Percentiles rank a stretch among this genome's conserved stretches.
Evolutionary conservation across 2,797 vertebrate genomes (phyloP).

Genomic region (Amphiprion clarkii): DNA sequence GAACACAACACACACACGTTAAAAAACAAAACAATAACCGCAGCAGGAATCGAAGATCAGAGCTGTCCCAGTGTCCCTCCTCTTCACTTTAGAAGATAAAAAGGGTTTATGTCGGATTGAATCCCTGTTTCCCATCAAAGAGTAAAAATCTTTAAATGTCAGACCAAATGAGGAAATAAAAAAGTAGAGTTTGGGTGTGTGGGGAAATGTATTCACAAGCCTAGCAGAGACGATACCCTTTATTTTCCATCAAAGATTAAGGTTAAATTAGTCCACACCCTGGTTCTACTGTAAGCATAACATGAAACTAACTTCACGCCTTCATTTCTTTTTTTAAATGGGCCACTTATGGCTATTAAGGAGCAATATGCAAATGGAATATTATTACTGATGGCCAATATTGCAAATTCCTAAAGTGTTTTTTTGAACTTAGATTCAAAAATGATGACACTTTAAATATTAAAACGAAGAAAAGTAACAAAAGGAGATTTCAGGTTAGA

Average conservation of each 20-base stretch:
- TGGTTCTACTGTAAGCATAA: conserved; percentile 42
- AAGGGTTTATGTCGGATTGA: conserved; percentile 66
- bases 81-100: conserved; percentile 60
- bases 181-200: conserved; percentile 18
- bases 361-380: conserved; percentile 80
- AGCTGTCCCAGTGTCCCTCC: conserved; percentile 42
- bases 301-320: conserved; percentile 56
- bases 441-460: conserved; percentile 7
- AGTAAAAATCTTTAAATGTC: conserved; percentile 45
- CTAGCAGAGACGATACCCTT: conserved; percentile 45
- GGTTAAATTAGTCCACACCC: conserved; percentile 40
- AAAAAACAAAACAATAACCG: conserved; percentile 35
- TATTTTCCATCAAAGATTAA: conserved; percentile 56
- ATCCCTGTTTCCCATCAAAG: conserved; percentile 48
- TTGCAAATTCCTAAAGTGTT: conserved; percentile 39
- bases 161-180: conserved; percentile 51
- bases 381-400: conserved; percentile 44
- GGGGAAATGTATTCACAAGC: conserved; percentile 42
- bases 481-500: conserved; percentile 59
- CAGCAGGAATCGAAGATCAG: conserved; percentile 58
- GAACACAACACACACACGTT: conserved; percentile 29
- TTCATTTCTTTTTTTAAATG: conserved; percentile 38
- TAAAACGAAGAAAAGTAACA: conserved; percentile 7
- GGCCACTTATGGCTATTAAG: conserved; percentile 47
- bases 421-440: conserved; percentile 30